Percentiles rank a stretch among this genome's conserved stretches.
phyloP scores from a whole-genome alignment of 1,140 invertebrate species.

The Drosophila mauritiana region DNA sequence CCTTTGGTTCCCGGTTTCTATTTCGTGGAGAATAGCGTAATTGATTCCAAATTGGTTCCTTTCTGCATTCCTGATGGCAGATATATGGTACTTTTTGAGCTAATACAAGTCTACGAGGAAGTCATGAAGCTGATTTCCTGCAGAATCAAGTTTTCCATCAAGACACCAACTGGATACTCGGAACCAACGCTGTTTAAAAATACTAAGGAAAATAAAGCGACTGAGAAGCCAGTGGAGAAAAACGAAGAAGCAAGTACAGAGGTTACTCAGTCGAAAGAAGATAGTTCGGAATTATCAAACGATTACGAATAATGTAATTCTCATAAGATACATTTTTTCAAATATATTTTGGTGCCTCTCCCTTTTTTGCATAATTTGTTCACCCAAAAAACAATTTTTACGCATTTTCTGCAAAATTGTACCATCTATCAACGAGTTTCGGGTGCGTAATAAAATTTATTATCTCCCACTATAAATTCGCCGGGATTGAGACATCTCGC shows the following conservation, averaged over 20 bases:
- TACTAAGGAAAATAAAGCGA: slow-evolving; percentile 6
- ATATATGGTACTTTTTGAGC: slow-evolving; percentile 56
- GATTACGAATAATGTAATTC: background rate
- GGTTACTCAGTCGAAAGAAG: background rate
- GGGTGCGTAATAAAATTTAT: slow-evolving; percentile 23
- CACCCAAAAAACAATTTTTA: background rate
- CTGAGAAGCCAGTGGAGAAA: background rate
- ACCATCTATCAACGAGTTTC: slow-evolving; percentile 1
- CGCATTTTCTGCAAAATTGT: background rate
- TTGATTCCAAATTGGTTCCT: slow-evolving; percentile 38
- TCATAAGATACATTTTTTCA: background rate
- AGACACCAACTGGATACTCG: slow-evolving; percentile 10
- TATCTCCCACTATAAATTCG: slow-evolving; percentile 16
- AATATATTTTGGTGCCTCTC: too few species aligned
- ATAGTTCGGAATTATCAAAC: background rate
- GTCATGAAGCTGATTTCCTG: slow-evolving; percentile 53
- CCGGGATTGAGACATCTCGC: slow-evolving; percentile 28
- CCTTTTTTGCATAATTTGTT: background rate
- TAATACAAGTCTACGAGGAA: slow-evolving; percentile 71
- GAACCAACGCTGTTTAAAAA: background rate
- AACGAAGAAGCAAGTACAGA: background rate
- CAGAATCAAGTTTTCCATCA: slow-evolving; percentile 49
- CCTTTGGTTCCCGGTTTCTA: slow-evolving; percentile 66
- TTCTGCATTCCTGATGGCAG: slow-evolving; percentile 50
- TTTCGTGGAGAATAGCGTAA: slow-evolving; percentile 16